A percentile compares a stretch with the other conserved stretches of the same genome.
Conservation (phyloP, 2,797 vertebrate species). For the Melanotaenia nigrans region DNA sequence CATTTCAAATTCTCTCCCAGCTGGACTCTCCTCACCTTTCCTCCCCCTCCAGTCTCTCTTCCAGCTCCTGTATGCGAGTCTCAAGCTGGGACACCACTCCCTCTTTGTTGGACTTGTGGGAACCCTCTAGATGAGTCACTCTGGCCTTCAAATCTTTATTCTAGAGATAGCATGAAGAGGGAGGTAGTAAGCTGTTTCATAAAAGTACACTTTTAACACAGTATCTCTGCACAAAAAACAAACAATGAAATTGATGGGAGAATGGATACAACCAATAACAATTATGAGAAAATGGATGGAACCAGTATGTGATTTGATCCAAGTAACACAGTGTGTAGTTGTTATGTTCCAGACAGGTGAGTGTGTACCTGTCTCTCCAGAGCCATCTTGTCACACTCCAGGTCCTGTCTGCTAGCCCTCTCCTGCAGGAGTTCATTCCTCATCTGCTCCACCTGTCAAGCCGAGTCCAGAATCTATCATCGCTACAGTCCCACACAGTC, state of each 20-base stretch:
- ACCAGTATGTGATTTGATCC: slow-evolving; percentile 44
- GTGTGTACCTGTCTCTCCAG: slow-evolving; percentile 96
- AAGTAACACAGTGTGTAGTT: slow-evolving; percentile 36
- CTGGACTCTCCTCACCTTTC: slow-evolving; percentile 86
- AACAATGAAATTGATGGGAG: slow-evolving; percentile 5
- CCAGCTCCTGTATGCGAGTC: slow-evolving; percentile 90
- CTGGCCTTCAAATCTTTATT: slow-evolving; percentile 95
- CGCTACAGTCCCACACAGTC: slow-evolving; percentile 62
- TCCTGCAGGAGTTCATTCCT: slow-evolving; percentile 96
- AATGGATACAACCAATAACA: slow-evolving; percentile 33
- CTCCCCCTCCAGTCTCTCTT: slow-evolving; percentile 91
- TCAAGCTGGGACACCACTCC: slow-evolving; percentile 93
- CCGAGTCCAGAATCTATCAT: slow-evolving; percentile 79
- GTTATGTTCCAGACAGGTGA: slow-evolving; percentile 61
- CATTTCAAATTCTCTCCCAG: slow-evolving; percentile 16
- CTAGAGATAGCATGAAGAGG: slow-evolving; percentile 70
- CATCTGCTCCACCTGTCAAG: slow-evolving; percentile 95
- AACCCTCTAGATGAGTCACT: slow-evolving; percentile 90
- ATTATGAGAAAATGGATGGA: slow-evolving; percentile 55
- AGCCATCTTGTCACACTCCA: slow-evolving; percentile 98
- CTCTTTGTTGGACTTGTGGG: slow-evolving; percentile 93
- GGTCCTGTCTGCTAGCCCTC: slow-evolving; percentile 91
- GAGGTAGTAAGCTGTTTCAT: slow-evolving; percentile 4
- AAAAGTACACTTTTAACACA: neutral
- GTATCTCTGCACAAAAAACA: neutral